A percentile compares a stretch with the other conserved stretches of the same genome.
Evolutionary conservation across 2,113 vertebrate species (phyloP).

Genomic region (Xyrauchen texanus): DNA sequence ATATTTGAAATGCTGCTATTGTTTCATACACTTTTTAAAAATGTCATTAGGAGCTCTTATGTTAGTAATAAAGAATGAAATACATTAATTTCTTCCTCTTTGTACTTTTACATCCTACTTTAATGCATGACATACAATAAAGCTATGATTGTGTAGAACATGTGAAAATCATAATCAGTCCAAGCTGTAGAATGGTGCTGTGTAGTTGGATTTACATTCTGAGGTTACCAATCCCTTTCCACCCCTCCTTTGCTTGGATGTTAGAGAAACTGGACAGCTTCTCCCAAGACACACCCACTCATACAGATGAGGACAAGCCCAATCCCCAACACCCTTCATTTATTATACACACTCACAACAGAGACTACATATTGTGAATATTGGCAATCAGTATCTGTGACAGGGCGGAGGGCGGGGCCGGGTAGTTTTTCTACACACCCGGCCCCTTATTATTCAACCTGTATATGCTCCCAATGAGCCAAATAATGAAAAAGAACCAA

Average conservation of each 20-base stretch:
- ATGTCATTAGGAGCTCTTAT: too few relatives aligned
- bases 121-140: background rate
- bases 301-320: background rate
- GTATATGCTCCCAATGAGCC: too few relatives aligned
- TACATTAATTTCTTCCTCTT: too few relatives aligned
- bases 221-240: slow-evolving; percentile 40
- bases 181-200: slow-evolving; percentile 46
- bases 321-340: slow-evolving; percentile 34
- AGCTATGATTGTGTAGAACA: slow-evolving; percentile 28
- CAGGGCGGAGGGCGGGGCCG: too few relatives aligned
- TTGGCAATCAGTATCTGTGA: slow-evolving; percentile 40
- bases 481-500: too few relatives aligned
- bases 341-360: slow-evolving; percentile 48
- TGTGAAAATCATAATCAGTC: slow-evolving; percentile 50
- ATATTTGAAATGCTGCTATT: too few relatives aligned
- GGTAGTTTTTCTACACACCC: too few relatives aligned
- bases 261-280: slow-evolving; percentile 45
- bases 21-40: too few relatives aligned
- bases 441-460: too few relatives aligned
- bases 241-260: slow-evolving; percentile 21
- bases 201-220: slow-evolving; percentile 47
- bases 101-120: slow-evolving; percentile 7
- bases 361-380: slow-evolving; percentile 32
- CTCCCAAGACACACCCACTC: slow-evolving; percentile 18
- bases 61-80: too few relatives aligned